A percentile compares a stretch with the other conserved stretches of the same genome.
These are phyloP conservation scores for Lobophora halterata DNA, from an alignment of 2,888 invertebrate species.

Conservation along the genomic window DNA sequence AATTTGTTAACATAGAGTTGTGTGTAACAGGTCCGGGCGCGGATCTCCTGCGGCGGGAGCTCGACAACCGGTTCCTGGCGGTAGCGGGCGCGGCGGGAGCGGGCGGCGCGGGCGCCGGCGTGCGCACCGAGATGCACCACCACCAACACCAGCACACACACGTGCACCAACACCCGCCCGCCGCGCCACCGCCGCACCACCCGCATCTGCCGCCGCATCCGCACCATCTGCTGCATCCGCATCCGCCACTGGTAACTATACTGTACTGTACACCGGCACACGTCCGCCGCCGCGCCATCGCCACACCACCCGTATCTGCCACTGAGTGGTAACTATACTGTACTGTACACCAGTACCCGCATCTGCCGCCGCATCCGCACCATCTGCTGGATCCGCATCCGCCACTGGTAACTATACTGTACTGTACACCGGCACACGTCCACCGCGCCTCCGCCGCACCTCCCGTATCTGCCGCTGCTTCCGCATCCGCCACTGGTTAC, in stretches of 20 bases:
- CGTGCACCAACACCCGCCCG: constrained; percentile 91
- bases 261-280: too few species aligned
- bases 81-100: constrained; percentile 83
- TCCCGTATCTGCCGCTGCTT: too few species aligned
- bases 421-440: constrained; percentile 94
- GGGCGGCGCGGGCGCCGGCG: constrained; percentile 82
- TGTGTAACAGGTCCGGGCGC: constrained; percentile 78
- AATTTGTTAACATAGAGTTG: background rate
- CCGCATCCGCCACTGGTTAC: too few species aligned
- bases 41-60: constrained; percentile 92
- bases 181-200: constrained; percentile 88
- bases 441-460: constrained; percentile 86
- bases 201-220: constrained; percentile 52
- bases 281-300: too few species aligned
- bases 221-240: constrained; percentile 47
- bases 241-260: constrained; percentile 83
- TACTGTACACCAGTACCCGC: constrained; percentile 93
- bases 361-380: constrained; percentile 72
- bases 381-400: constrained; percentile 57
- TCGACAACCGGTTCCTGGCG: constrained; percentile 94
- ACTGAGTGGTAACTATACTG: too few species aligned
- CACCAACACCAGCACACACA: constrained; percentile 95
- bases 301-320: too few species aligned
- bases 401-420: constrained; percentile 83
- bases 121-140: constrained; percentile 94